These are phyloP conservation scores for Polyploca ridens DNA, from an alignment of 2,888 invertebrate genomes.

Conservation along the genomic window DNA sequence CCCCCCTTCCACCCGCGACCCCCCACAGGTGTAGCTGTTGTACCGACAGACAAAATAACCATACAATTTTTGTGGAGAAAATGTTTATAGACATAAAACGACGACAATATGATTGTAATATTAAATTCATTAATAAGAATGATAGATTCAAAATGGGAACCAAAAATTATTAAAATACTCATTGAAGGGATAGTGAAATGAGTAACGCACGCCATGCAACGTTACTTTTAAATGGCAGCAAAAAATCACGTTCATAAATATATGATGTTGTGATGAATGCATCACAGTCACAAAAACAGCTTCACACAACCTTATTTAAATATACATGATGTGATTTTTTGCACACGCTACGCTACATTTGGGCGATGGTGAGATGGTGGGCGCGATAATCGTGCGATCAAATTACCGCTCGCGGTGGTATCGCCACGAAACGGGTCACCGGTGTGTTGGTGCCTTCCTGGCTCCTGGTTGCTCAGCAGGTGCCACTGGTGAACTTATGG, in stretches of 20 bases:
- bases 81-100: too few relatives aligned
- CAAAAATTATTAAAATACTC: too few relatives aligned
- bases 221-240: too few relatives aligned
- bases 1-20: conserved; percentile 28
- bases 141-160: too few relatives aligned
- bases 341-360: conserved; percentile 46
- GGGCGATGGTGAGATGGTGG: conserved; percentile 54
- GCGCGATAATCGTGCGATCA: conserved; percentile 65
- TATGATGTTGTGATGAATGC: too few relatives aligned
- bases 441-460: not conserved
- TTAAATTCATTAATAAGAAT: too few relatives aligned
- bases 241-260: too few relatives aligned
- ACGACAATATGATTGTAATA: too few relatives aligned
- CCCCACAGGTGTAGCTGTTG: conserved; percentile 50
- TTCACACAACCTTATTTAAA: not conserved
- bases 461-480: conserved; percentile 4
- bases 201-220: too few relatives aligned
- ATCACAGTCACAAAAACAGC: not conserved
- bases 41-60: conserved; percentile 20
- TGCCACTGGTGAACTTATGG: not conserved
- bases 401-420: conserved; percentile 57
- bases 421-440: conserved; percentile 30
- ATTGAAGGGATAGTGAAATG: too few relatives aligned
- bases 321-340: conserved; percentile 17
- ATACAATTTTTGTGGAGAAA: not conserved